Evolutionary conservation across 2,888 invertebrate genomes (phyloP).

Genomic region (Heliconius charithonia): DNA sequence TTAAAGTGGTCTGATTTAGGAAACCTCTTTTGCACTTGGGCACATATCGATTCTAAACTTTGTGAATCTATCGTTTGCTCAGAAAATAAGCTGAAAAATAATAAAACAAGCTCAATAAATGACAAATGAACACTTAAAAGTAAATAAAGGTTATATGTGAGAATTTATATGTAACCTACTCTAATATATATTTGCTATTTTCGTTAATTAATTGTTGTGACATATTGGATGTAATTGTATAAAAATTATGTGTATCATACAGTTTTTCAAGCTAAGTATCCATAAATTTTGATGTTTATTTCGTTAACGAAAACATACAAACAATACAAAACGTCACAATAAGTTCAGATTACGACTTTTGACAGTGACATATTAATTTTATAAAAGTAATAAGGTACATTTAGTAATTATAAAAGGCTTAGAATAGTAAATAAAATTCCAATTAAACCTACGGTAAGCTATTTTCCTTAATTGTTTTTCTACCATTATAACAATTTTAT

Average conservation of each 20-base stretch:
- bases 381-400: neutral
- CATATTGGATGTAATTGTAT: slow-evolving; percentile 55
- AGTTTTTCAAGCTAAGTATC: slow-evolving; percentile 4
- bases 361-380: slow-evolving; percentile 12
- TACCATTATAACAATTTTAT: too few species aligned
- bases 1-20: slow-evolving; percentile 91
- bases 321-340: slow-evolving; percentile 23
- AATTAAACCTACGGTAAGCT: too few species aligned
- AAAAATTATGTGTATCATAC: neutral
- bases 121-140: neutral
- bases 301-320: slow-evolving; percentile 10
- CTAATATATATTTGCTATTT: slow-evolving; percentile 79
- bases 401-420: neutral
- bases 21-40: slow-evolving; percentile 91
- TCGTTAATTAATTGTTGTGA: slow-evolving; percentile 75
- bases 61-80: slow-evolving; percentile 89
- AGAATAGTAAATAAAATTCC: neutral
- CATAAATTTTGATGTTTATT: slow-evolving; percentile 14
- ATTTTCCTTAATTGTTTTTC: too few species aligned
- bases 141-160: slow-evolving; percentile 18
- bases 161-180: slow-evolving; percentile 62
- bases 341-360: neutral
- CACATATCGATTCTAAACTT: slow-evolving; percentile 89
- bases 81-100: slow-evolving; percentile 85
- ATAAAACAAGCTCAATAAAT: slow-evolving; percentile 41